A percentile compares a stretch with the other conserved stretches of the same genome.
Conservation (phyloP, 2,113 vertebrate species). For the Malurus elegans region DNA sequence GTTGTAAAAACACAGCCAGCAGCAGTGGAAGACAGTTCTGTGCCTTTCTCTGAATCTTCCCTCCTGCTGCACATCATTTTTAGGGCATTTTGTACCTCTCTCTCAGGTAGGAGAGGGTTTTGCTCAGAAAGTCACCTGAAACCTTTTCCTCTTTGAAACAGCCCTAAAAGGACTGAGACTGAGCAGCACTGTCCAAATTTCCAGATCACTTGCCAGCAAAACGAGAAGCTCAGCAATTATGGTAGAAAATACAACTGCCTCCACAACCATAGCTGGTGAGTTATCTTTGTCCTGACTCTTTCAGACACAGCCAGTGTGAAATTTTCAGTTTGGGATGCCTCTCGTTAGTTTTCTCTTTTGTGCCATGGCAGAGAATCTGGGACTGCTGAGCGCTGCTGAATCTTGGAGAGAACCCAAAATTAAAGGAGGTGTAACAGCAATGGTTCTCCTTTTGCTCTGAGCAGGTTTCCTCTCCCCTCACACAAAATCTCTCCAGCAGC, state of each 20-base stretch:
- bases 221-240: neutral
- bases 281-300: neutral
- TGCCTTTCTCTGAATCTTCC: neutral
- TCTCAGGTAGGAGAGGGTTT: neutral
- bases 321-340: constrained; percentile 1
- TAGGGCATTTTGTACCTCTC: neutral
- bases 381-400: neutral
- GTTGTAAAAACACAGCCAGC: neutral
- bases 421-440: neutral
- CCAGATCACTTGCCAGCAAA: neutral
- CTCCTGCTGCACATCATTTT: neutral
- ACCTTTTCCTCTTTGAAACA: neutral
- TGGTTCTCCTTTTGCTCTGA: neutral
- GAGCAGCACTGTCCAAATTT: neutral
- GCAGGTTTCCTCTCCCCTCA: neutral
- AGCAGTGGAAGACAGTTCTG: neutral
- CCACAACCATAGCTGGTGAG: neutral
- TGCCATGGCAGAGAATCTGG: neutral
- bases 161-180: neutral
- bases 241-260: neutral
- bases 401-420: neutral
- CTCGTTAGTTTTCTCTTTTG: neutral
- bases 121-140: neutral
- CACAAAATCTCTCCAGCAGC: neutral
- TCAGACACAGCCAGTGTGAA: neutral